Evolutionary conservation across 2,888 invertebrate genomes (phyloP).

Genomic region (Oscheius sp.): DNA sequence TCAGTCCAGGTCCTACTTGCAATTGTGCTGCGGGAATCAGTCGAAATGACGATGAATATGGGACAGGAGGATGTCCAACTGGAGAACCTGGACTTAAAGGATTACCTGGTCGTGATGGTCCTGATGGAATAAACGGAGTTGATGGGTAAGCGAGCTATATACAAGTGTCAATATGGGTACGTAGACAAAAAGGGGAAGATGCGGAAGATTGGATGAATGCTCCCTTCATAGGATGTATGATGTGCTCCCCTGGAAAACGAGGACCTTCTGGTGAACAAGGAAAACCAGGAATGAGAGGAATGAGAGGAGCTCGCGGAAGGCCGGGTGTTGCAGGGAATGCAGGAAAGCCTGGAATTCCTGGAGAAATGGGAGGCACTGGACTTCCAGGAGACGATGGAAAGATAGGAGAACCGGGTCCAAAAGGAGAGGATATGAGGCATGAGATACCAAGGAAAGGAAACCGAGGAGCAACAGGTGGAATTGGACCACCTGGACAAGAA

Average conservation of each 20-base stretch:
- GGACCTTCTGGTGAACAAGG: slow-evolving; percentile 48
- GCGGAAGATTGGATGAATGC: slow-evolving; percentile 52
- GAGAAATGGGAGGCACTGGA: slow-evolving; percentile 48
- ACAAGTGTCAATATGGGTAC: background rate
- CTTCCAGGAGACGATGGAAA: slow-evolving; percentile 38
- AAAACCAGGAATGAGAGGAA: slow-evolving; percentile 57
- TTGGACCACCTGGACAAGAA: slow-evolving; percentile 55
- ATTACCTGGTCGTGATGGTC: slow-evolving; percentile 51
- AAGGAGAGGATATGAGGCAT: slow-evolving; percentile 51
- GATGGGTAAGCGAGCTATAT: slow-evolving; percentile 8
- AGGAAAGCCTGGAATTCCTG: slow-evolving; percentile 53
- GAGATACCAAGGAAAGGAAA: slow-evolving; percentile 55
- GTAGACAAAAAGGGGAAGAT: slow-evolving; percentile 38
- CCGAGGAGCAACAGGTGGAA: slow-evolving; percentile 55
- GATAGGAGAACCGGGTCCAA: slow-evolving; percentile 33
- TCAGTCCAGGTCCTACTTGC: slow-evolving; percentile 53
- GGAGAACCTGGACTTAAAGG: slow-evolving; percentile 54
- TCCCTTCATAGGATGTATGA: slow-evolving; percentile 55
- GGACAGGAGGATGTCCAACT: slow-evolving; percentile 55
- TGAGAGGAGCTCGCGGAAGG: slow-evolving; percentile 57
- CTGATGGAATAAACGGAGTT: slow-evolving; percentile 49
- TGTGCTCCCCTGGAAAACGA: slow-evolving; percentile 51
- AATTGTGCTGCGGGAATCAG: slow-evolving; percentile 55
- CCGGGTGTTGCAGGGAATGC: slow-evolving; percentile 53
- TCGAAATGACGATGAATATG: slow-evolving; percentile 48